Base-by-base conservation (phyloP, 2,797 vertebrate species). In the Agapornis canus region DNA sequence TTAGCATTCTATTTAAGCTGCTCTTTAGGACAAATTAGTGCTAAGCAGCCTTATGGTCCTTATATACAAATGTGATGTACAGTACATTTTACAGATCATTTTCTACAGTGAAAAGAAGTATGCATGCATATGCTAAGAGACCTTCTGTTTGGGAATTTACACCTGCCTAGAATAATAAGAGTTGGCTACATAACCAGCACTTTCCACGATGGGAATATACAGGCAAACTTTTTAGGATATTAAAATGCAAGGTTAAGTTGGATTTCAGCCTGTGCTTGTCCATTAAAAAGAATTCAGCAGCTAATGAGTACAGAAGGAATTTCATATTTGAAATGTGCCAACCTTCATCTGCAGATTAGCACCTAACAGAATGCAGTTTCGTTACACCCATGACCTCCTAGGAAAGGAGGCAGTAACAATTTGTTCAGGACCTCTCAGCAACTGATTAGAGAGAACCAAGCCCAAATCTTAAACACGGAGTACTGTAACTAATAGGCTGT, bases 91-190 rank as follows among this genome's bases (percentile, higher is more conserved):
- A 42, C 2, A 60, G 48, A 70, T 37, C 4, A 39, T 61, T 82
- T 80, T 80, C 82, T 68, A 52, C 76, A 71, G 29, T 10, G 14
- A 95, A 77, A 51, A 85, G 56, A 83, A 57, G 56, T 47, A 60
- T 2, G 3, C 40, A 43, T 29, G 64, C 25, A 57, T 70, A 85
- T 31, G 52, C 89, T 78, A 89, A 92, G 27, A 6, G 63, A 61
- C 70, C 77, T 95, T 85, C 87, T 92, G 89, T 27, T 68, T 54
- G 49, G 73, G 27, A 90, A 73, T 79, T 91, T 66, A 90, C 51
- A 94, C 56, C 91, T 95, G 86, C 64, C 77, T 73, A 42, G 68
- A 92, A 92, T 83, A 94, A 60, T 72, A 89, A 59, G 16, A 65
- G 12, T 51, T 47, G 73, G 56, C 81, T 65, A 47, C 56, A 10